Base-by-base conservation (phyloP, 1,140 invertebrate species). In the Sinonovacula constricta region DNA sequence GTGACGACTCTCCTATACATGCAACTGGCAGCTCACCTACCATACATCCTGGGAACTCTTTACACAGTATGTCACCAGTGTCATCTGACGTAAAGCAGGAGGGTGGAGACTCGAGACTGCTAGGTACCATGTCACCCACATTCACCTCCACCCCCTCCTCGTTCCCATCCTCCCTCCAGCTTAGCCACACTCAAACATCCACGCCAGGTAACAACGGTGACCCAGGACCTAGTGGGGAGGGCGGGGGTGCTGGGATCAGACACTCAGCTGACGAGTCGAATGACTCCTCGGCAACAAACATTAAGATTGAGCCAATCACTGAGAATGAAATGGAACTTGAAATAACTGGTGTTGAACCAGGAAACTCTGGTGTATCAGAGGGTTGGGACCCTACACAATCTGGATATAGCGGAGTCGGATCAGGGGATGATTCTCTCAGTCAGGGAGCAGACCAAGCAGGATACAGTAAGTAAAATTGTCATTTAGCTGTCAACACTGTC, bases 401-500 rank as follows among this genome's bases (percentile, higher is more conserved):
- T 3, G 28, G 26, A 7, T 60, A 26, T 30, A 14, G 10, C n/a
- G 53, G 31, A 30, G 18, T 49, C 30, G 54, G 7, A n/a, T 56
- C 24, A 34, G 54, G 36, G 1, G 34, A 31, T 45, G 33, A 30
- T 3, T 3, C 56, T 28, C 2, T 33, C 1, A 57, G 22, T 57
- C 39, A 69, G 30, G 12, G 12, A 2, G 53, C 31, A 3, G 68
- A 70, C 24, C 65, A 26, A 31, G 36, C 26, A 18, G 54, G 53
- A 22, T 70, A 70, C 68, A 70, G 68, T 70, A 59, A 70, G 68
- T 70, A n/a, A n/a, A n/a, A n/a, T n/a, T n/a, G n/a, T n/a, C n/a
- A n/a, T n/a, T n/a, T n/a, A n/a, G n/a, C n/a, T n/a, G n/a, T n/a
- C n/a, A n/a, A n/a, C n/a, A n/a, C n/a, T n/a, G n/a, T n/a, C n/a